A percentile compares a stretch with the other conserved stretches of the same genome.
Evolutionary conservation across 2,113 vertebrate genomes (phyloP).

Genomic region (Sclerurus mexicanus): DNA sequence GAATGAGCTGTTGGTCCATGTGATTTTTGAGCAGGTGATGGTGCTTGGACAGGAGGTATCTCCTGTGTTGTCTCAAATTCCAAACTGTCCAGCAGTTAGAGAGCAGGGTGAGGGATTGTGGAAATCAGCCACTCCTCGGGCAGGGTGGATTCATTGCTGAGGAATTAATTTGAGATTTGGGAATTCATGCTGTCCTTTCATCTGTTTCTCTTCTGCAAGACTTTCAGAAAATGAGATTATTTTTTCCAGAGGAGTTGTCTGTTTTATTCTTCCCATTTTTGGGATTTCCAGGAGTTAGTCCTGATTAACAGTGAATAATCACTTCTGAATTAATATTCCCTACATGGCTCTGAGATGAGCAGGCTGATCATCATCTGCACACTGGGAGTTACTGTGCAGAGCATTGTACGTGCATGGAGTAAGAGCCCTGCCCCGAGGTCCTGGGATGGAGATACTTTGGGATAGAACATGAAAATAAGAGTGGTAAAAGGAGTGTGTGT

Average conservation of each 20-base stretch:
- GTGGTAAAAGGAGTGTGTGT: background rate
- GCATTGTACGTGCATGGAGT: background rate
- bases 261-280: background rate
- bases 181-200: background rate
- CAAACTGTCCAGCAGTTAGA: background rate
- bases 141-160: background rate
- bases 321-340: background rate
- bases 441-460: background rate
- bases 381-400: background rate
- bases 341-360: background rate
- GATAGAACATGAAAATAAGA: background rate
- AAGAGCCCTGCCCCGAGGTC: background rate
- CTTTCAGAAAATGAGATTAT: background rate
- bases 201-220: background rate
- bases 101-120: background rate
- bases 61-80: background rate
- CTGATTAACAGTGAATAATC: background rate
- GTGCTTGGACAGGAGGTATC: background rate
- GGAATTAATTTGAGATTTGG: background rate
- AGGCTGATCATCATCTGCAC: background rate
- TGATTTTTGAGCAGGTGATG: background rate
- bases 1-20: background rate
- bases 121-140: background rate
- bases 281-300: background rate
- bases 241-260: background rate